A percentile compares a stretch with the other conserved stretches of the same genome.
Evolutionary conservation across 2,113 vertebrate genomes (phyloP).

Genomic region (Gulo gulo): DNA sequence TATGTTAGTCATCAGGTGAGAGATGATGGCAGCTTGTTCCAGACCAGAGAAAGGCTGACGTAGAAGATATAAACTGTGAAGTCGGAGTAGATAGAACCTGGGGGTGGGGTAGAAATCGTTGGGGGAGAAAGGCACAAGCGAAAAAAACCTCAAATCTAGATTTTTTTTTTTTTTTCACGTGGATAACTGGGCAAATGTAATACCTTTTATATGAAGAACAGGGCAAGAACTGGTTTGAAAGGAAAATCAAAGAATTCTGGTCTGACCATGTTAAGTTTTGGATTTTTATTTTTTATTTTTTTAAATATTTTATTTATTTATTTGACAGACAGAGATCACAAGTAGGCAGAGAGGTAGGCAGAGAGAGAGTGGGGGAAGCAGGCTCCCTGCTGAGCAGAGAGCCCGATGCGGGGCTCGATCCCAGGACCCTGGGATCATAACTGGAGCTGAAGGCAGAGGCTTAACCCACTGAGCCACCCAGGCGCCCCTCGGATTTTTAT

Average conservation of each 20-base stretch:
- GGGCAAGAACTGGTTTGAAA: not conserved
- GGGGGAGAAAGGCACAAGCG: not conserved
- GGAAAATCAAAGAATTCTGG: not conserved
- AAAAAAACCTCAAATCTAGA: not conserved
- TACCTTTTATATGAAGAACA: not conserved
- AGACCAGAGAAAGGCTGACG: not conserved
- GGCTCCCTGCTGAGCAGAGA: no score
- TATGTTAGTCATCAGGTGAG: not conserved
- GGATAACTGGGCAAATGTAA: not conserved
- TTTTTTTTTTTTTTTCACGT: not conserved
- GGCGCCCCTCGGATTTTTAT: no score
- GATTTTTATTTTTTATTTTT: no score
- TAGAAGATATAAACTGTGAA: not conserved
- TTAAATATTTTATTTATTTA: no score
- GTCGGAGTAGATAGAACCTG: not conserved
- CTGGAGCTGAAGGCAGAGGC: no score
- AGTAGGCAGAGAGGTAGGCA: no score
- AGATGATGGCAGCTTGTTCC: not conserved
- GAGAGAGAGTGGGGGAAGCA: no score
- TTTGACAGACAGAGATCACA: no score
- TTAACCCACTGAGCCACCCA: no score
- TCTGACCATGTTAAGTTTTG: not conserved
- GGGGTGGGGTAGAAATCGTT: not conserved
- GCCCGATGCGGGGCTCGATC: no score
- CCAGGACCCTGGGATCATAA: no score